Percentiles rank a stretch among this genome's conserved stretches.
Conservation (phyloP, 2,888 invertebrate genomes). For the Tenthredo mesomela region DNA sequence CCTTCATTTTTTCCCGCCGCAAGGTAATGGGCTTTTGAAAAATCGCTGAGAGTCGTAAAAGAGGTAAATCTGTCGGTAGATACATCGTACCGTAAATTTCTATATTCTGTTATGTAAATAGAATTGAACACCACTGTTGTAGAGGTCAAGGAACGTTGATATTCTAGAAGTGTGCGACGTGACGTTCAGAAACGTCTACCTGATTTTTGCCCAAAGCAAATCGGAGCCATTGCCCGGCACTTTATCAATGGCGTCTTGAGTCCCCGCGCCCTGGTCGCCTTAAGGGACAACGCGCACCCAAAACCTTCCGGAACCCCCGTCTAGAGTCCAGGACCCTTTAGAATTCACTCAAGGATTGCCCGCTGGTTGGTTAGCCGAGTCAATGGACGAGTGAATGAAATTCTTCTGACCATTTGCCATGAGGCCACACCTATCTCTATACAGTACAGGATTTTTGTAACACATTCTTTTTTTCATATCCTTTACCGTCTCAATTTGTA, state of each 20-base stretch:
- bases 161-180: background rate
- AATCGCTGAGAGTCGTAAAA: background rate
- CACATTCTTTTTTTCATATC: background rate
- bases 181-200: constrained; percentile 25
- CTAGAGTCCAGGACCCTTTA: constrained; percentile 45
- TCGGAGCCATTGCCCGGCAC: constrained; percentile 51
- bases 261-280: constrained; percentile 45
- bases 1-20: background rate
- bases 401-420: constrained; percentile 60
- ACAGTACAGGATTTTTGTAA: background rate
- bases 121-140: constrained; percentile 42
- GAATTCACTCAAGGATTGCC: constrained; percentile 58
- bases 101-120: constrained; percentile 8
- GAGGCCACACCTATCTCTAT: constrained; percentile 54
- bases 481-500: background rate
- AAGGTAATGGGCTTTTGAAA: background rate
- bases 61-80: background rate
- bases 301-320: constrained; percentile 50
- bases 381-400: constrained; percentile 66
- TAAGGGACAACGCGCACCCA: constrained; percentile 46
- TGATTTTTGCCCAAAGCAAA: constrained; percentile 48
- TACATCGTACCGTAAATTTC: background rate
- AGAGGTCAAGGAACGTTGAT: constrained; percentile 36
- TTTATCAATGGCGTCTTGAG: constrained; percentile 50
- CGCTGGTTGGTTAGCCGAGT: constrained; percentile 63